These are phyloP conservation scores for Drosophila engyochracea DNA, from an alignment of 2,888 invertebrate genomes.

Conservation along the genomic window DNA sequence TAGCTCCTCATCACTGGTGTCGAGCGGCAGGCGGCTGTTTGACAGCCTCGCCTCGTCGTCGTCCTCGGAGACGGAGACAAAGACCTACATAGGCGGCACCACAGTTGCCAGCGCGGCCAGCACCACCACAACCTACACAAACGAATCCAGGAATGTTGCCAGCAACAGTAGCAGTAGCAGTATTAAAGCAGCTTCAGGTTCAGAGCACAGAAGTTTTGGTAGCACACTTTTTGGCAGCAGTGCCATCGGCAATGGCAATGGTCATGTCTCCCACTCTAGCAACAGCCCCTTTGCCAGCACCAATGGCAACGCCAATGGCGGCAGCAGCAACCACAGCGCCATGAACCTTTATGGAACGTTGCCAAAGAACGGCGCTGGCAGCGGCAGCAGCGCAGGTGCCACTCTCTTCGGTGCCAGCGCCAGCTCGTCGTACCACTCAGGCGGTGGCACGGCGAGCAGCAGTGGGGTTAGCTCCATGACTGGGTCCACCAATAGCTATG, in stretches of 20 bases:
- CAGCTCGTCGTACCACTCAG: constrained; percentile 73
- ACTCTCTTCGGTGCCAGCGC: constrained; percentile 59
- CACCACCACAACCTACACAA: constrained; percentile 79
- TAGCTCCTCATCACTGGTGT: constrained; percentile 74
- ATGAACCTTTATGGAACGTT: constrained; percentile 84
- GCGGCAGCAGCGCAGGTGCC: constrained; percentile 59
- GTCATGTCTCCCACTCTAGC: constrained; percentile 58
- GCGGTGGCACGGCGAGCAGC: constrained; percentile 83
- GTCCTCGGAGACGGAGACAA: constrained; percentile 75
- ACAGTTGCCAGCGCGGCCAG: constrained; percentile 66
- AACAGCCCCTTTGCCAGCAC: constrained; percentile 75
- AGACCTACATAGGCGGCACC: constrained; percentile 71
- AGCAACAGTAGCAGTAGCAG: constrained; percentile 78
- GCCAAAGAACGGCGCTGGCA: constrained; percentile 80
- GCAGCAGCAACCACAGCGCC: constrained; percentile 77
- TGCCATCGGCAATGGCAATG: constrained; percentile 73
- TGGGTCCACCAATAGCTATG: constrained; percentile 84
- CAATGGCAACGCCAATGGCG: constrained; percentile 71
- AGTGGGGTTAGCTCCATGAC: constrained; percentile 85
- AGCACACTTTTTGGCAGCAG: constrained; percentile 78
- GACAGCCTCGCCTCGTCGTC: constrained; percentile 82
- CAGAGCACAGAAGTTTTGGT: constrained; percentile 81
- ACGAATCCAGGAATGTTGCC: constrained; percentile 81
- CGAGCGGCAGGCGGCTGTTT: constrained; percentile 81
- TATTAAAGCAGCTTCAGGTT: constrained; percentile 79